These are phyloP conservation scores for Seriola rivoliana DNA, from an alignment of 2,113 vertebrate genomes.

Conservation along the genomic window DNA sequence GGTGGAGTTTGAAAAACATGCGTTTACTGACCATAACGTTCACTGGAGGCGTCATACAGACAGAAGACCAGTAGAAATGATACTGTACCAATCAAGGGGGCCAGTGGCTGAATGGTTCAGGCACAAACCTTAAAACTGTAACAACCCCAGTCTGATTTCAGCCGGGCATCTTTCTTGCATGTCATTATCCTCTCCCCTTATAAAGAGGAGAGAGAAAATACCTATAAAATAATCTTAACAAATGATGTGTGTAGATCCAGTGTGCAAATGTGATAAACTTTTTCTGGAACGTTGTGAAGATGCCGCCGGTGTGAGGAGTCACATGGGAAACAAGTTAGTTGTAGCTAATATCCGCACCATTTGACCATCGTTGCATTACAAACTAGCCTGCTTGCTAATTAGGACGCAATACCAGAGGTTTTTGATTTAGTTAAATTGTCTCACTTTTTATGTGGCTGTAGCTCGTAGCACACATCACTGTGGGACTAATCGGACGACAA, in stretches of 20 bases:
- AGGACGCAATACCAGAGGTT: conserved; percentile 13
- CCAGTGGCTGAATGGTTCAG: not conserved
- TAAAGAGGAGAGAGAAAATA: too few relatives aligned
- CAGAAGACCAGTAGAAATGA: not conserved
- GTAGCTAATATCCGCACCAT: too few relatives aligned
- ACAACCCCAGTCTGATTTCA: not conserved
- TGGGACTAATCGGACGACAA: conserved; percentile 6
- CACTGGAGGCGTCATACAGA: not conserved
- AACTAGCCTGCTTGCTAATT: conserved; percentile 30
- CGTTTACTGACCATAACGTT: too few relatives aligned
- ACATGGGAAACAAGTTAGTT: too few relatives aligned
- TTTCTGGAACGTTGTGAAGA: not conserved
- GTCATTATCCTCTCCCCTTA: too few relatives aligned
- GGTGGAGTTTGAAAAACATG: not conserved
- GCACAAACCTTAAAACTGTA: not conserved
- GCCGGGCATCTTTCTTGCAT: too few relatives aligned
- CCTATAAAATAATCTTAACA: too few relatives aligned
- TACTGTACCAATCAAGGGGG: not conserved
- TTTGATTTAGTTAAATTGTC: conserved; percentile 30
- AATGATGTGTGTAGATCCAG: too few relatives aligned
- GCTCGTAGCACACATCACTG: not conserved
- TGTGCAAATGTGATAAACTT: too few relatives aligned
- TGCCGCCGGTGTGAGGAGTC: not conserved
- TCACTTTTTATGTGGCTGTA: not conserved
- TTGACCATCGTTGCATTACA: not conserved